A percentile compares a stretch with the other conserved stretches of the same genome.
Conservation (phyloP, 2,113 vertebrate genomes). For the Serinus canaria region DNA sequence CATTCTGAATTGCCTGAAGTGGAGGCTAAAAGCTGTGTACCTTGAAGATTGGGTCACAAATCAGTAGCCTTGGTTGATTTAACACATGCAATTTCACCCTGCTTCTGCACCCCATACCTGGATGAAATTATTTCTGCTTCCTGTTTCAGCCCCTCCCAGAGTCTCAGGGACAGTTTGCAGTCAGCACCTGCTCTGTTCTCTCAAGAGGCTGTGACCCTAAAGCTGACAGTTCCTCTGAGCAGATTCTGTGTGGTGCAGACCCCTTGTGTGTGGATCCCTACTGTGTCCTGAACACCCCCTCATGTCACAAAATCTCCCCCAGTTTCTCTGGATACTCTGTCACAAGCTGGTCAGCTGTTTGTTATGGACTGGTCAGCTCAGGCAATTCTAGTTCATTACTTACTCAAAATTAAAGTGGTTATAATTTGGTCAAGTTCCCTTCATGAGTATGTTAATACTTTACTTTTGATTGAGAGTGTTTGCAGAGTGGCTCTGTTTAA, state of each 20-base stretch:
- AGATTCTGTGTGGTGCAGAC: background rate
- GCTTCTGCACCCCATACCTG: background rate
- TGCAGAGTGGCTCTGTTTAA: background rate
- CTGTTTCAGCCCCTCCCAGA: background rate
- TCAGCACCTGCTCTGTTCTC: background rate
- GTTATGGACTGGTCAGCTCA: background rate
- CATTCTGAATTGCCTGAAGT: background rate
- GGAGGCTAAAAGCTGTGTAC: background rate
- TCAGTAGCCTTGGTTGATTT: background rate
- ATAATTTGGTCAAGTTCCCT: background rate
- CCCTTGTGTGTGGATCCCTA: background rate
- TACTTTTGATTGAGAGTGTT: background rate
- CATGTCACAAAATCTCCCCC: background rate
- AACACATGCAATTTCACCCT: background rate
- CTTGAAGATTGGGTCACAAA: background rate
- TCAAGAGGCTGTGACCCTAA: background rate
- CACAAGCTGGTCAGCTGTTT: background rate
- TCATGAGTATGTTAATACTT: background rate
- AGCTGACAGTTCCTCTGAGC: background rate
- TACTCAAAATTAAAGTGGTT: background rate
- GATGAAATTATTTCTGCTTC: background rate
- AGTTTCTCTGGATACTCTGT: background rate
- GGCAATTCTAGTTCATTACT: background rate
- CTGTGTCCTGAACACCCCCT: fast-evolving
- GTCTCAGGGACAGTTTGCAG: background rate